phyloP scores from a whole-genome alignment of 2,113 vertebrate genomes.

The Regulus satrapa region DNA sequence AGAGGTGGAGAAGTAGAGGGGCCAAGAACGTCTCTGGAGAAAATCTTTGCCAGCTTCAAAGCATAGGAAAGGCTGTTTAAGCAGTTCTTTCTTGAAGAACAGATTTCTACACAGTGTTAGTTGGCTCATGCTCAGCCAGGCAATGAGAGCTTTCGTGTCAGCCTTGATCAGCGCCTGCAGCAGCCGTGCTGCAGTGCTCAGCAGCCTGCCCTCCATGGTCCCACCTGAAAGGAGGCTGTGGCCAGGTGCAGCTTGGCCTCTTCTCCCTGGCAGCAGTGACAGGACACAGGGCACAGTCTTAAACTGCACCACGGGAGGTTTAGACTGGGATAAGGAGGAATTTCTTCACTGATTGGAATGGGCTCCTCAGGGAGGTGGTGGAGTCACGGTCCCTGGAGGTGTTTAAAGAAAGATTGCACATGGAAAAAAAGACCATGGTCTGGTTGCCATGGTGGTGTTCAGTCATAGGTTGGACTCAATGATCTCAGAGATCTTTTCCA shows the following conservation, averaged over 20 bases:
- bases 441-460: background rate
- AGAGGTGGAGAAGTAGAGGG: background rate
- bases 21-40: background rate
- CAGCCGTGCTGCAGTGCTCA: background rate
- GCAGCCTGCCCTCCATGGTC: background rate
- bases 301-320: background rate
- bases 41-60: background rate
- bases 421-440: background rate
- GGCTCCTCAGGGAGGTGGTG: background rate
- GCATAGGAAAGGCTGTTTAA: background rate
- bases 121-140: background rate
- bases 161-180: background rate
- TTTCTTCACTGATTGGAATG: background rate
- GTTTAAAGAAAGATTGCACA: background rate
- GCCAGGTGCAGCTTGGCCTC: background rate
- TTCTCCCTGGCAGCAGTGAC: background rate
- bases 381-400: fast-evolving
- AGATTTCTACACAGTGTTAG: background rate
- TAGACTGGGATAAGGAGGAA: background rate
- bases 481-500: background rate
- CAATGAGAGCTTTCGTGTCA: background rate
- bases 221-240: background rate
- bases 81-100: background rate
- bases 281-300: background rate
- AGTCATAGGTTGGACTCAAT: fast-evolving